A percentile compares a stretch with the other conserved stretches of the same genome.
Conservation (phyloP, 1,140 invertebrate species). For the Phortica variegata region DNA sequence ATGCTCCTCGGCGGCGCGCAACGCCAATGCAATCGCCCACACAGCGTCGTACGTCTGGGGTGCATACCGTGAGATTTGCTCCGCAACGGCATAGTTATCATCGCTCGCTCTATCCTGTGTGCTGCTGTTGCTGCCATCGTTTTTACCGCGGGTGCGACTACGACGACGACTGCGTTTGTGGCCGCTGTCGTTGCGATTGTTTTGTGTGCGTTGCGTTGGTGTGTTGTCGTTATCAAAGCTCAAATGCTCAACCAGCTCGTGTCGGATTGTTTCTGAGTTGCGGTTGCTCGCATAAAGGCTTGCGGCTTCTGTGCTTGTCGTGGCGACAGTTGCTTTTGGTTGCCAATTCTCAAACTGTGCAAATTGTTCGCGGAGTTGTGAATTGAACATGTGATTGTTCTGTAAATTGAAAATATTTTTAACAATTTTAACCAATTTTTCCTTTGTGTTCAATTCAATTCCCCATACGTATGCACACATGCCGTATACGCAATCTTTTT, state of each 20-base stretch:
- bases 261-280: constrained; percentile 12
- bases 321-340: constrained; percentile 1
- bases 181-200: constrained; percentile 1
- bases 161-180: constrained; percentile 7
- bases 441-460: too few species aligned
- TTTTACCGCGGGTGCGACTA: constrained; percentile 17
- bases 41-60: constrained; percentile 84
- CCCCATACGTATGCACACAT: too few species aligned
- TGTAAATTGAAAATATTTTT: constrained; percentile 49
- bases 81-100: constrained; percentile 27
- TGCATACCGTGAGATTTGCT: constrained; percentile 67
- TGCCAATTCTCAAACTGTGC: constrained; percentile 30
- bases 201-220: too few species aligned
- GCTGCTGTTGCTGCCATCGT: too few species aligned
- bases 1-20: constrained; percentile 47
- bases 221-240: too few species aligned
- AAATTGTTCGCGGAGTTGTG: constrained; percentile 46
- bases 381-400: constrained; percentile 70
- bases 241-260: constrained; percentile 35
- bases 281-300: constrained; percentile 1
- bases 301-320: constrained; percentile 1
- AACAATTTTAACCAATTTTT: too few species aligned
- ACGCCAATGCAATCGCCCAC: constrained; percentile 79
- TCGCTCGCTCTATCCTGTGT: too few species aligned
- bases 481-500: too few species aligned